Base-by-base conservation (phyloP, 2,113 vertebrate species). In the Pavo muticus region DNA sequence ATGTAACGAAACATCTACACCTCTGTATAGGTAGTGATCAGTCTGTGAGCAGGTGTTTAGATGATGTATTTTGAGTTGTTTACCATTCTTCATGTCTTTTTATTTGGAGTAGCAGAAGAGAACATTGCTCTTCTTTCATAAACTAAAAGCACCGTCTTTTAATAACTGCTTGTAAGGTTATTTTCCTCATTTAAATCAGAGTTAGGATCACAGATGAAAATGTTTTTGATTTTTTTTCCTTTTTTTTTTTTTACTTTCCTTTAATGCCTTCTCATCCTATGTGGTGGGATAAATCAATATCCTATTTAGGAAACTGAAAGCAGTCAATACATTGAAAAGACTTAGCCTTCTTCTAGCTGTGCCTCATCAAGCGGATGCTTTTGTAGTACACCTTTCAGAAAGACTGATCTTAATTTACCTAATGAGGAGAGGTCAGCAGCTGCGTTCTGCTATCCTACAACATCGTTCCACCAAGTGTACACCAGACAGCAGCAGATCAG, bases 241-340 rank as follows among this genome's bases (percentile, higher is more conserved):
- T 8, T 88, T 84, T 42, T 48, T 24, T 12, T 24, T 78, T 79
- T 72, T 77, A 18, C 84, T 73, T 85, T 72, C 59, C 27, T 87
- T 90, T 83, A 77, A 65, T 81, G 64, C 67, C 23, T 88, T 81
- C 88, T 91, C 84, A 84, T 94, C 76, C 54, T 92, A 29, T 88
- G 17, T 88, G 84, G 88, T 60, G 76, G 79, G 23, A 74, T 90
- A 88, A 95, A 88, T 84, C 93, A 95, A 94, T 94, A 84, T 68
- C 73, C 90, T 84, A 44, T 93, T 93, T 91, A 70, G 93, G 67
- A 92, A 95, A 82, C 45, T 88, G 16, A 88, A 97, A 91, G 92
- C 59, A 78, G 74, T 94, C 88, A 77, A 44, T 88, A 44, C 74
- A 56, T 88, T 93, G 94, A 81, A 94, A 91, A 96, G 21, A 82